Evolutionary conservation across 1,140 invertebrate species (phyloP).

Genomic region (Chionoecetes opilio): DNA sequence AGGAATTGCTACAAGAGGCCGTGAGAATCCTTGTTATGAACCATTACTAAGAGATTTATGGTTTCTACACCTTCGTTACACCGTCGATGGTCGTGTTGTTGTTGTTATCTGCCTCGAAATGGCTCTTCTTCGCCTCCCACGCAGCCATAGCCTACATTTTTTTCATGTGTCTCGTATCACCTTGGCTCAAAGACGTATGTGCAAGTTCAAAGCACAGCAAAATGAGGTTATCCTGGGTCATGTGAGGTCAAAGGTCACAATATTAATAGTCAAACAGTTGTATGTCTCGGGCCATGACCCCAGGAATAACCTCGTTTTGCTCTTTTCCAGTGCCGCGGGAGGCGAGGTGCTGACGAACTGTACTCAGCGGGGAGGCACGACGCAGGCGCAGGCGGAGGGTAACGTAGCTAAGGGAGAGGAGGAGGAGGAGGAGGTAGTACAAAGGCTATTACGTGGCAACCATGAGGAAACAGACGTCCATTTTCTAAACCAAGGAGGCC

Average conservation of each 20-base stretch:
- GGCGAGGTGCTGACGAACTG: neutral
- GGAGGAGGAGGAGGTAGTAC: neutral
- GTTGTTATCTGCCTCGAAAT: no score
- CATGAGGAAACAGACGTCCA: neutral
- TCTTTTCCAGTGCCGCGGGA: slow-evolving; percentile 27
- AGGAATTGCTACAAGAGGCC: no score
- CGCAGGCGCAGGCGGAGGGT: neutral
- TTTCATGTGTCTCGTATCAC: no score
- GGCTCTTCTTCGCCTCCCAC: no score
- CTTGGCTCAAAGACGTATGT: neutral
- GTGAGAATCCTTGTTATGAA: no score
- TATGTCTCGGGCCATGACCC: slow-evolving; percentile 35
- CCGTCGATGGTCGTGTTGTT: no score
- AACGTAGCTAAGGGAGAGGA: neutral
- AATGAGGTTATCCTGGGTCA: slow-evolving; percentile 63
- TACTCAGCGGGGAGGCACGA: neutral
- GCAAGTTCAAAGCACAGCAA: slow-evolving; percentile 48
- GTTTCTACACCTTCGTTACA: no score
- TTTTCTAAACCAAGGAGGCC: neutral
- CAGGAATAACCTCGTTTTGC: slow-evolving; percentile 55
- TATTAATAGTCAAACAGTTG: slow-evolving; percentile 35
- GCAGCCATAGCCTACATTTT: no score
- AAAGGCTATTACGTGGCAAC: neutral
- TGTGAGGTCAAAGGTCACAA: neutral
- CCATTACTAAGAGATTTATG: no score